These are phyloP conservation scores for Meleagris gallopavo DNA, from an alignment of 2,113 vertebrate species.

Conservation along the genomic window DNA sequence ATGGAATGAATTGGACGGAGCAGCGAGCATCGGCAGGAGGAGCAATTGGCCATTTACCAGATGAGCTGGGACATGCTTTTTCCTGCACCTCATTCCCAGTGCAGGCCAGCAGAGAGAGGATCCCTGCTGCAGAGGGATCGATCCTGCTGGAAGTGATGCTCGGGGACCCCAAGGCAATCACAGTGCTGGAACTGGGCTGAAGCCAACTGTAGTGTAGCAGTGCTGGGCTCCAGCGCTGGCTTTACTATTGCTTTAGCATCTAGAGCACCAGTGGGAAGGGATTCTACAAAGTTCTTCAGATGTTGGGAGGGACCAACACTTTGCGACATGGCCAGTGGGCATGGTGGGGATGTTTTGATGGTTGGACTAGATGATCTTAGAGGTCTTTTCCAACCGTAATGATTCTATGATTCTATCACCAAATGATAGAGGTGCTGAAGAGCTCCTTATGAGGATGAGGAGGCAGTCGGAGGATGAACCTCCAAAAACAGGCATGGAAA, in stretches of 20 bases:
- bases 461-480: not conserved
- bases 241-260: no score
- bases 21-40: not conserved
- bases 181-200: rapidly evolving
- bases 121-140: not conserved
- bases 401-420: no score
- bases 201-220: rapidly evolving
- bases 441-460: no score
- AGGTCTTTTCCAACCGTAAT: no score
- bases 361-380: no score
- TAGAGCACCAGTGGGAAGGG: not conserved
- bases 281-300: not conserved
- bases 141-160: not conserved
- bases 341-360: no score
- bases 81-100: not conserved
- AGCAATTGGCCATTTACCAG: not conserved
- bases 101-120: not conserved
- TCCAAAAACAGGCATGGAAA: not conserved
- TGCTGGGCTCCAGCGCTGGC: no score
- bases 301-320: not conserved
- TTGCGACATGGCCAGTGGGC: no score
- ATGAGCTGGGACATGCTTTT: not conserved
- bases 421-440: no score
- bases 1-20: not conserved
- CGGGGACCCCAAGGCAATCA: no score